A percentile compares a stretch with the other conserved stretches of the same genome.
phyloP scores from a whole-genome alignment of 2,113 vertebrate species.

The Odontesthes bonariensis region DNA sequence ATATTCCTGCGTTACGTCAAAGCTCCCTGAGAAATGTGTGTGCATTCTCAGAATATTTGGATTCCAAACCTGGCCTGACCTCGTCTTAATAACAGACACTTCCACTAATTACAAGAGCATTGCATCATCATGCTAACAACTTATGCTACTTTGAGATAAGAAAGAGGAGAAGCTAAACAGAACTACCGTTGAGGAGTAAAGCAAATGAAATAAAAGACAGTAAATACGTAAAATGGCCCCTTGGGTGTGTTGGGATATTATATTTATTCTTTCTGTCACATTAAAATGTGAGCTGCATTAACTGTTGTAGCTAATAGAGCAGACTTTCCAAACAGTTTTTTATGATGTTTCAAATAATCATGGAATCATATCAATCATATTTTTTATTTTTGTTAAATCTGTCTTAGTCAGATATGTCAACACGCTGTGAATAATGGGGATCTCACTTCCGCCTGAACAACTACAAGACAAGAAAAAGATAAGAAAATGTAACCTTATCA shows the following conservation, averaged over 20 bases:
- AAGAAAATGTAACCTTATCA: too few species aligned
- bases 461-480: too few species aligned
- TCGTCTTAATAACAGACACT: slow-evolving; percentile 9
- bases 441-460: too few species aligned
- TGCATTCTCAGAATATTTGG: slow-evolving; percentile 49
- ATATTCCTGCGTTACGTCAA: slow-evolving; percentile 41
- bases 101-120: slow-evolving; percentile 24
- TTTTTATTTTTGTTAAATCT: not conserved
- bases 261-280: not conserved
- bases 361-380: not conserved
- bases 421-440: too few species aligned
- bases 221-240: not conserved
- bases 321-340: too few species aligned
- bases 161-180: not conserved
- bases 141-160: slow-evolving; percentile 11
- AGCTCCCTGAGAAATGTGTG: slow-evolving; percentile 21
- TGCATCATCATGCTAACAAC: slow-evolving; percentile 23
- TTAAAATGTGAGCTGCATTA: not conserved
- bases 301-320: not conserved
- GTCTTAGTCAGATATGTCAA: not conserved
- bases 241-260: not conserved
- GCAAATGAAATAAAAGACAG: too few species aligned
- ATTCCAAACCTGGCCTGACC: slow-evolving; percentile 29
- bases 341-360: too few species aligned
- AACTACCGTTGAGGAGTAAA: not conserved